Evolutionary conservation across 2,888 invertebrate species (phyloP).

Genomic region (Sialis fuliginosa): DNA sequence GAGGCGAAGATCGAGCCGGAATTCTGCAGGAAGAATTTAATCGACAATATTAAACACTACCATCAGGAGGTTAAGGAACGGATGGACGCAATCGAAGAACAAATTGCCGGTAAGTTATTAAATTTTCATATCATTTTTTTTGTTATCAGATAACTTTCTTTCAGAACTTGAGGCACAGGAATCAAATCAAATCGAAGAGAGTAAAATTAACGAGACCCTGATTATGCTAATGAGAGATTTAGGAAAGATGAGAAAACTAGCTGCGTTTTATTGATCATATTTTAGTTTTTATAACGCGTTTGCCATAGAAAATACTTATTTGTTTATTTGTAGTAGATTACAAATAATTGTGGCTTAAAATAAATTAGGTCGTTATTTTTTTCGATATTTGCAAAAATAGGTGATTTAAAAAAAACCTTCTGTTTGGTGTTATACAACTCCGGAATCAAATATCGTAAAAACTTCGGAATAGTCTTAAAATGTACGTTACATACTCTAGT

Average conservation of each 20-base stretch:
- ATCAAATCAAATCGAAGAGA: constrained; percentile 39
- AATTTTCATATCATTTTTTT: constrained; percentile 2
- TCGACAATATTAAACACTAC: constrained; percentile 60
- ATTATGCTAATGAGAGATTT: constrained; percentile 59
- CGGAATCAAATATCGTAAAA: no score
- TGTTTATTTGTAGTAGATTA: no score
- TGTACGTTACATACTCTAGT: no score
- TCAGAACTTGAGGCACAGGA: constrained; percentile 42
- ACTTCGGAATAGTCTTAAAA: no score
- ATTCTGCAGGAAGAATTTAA: constrained; percentile 56
- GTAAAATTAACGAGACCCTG: constrained; percentile 52
- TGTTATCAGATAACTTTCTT: constrained; percentile 8
- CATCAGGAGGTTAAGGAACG: constrained; percentile 53
- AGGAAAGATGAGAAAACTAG: constrained; percentile 46
- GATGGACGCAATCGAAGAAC: constrained; percentile 55
- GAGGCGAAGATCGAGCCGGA: constrained; percentile 66
- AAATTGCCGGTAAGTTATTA: constrained; percentile 41
- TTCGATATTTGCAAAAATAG: not conserved
- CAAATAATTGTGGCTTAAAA: not conserved
- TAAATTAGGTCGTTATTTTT: not conserved
- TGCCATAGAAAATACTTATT: no score
- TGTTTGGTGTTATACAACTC: not conserved
- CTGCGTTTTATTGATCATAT: constrained; percentile 19
- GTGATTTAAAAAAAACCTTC: not conserved
- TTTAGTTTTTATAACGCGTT: no score